Conservation (phyloP, 2,888 invertebrate genomes). For the Agrotis puta region DNA sequence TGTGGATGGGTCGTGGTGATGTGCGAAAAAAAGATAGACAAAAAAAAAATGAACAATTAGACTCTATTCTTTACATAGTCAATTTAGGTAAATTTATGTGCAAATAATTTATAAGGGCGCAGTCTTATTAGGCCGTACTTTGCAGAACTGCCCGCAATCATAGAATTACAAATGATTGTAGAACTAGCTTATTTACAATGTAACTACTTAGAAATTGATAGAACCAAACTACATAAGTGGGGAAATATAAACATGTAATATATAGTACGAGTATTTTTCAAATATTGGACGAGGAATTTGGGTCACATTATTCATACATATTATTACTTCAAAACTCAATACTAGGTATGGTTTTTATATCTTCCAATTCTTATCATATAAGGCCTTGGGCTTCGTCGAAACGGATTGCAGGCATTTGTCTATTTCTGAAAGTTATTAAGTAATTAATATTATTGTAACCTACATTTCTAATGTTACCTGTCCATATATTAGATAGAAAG, state of each 20-base stretch:
- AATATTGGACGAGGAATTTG: not conserved
- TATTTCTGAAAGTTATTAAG: slow-evolving; percentile 35
- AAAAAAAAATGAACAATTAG: not conserved
- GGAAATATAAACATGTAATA: too few species aligned
- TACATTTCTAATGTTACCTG: slow-evolving; percentile 20
- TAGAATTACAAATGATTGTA: slow-evolving; percentile 31
- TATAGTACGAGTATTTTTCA: not conserved
- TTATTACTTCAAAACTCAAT: slow-evolving; percentile 12
- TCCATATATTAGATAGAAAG: slow-evolving; percentile 20
- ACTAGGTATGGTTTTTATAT: slow-evolving; percentile 21
- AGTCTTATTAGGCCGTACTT: slow-evolving; percentile 16
- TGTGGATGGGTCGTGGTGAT: too few species aligned
- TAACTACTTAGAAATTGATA: slow-evolving; percentile 14
- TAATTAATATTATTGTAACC: slow-evolving; percentile 41
- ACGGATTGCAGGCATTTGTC: slow-evolving; percentile 10
- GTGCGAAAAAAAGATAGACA: too few species aligned
- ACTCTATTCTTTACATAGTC: too few species aligned
- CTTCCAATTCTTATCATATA: slow-evolving; percentile 16
- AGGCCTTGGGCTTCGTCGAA: slow-evolving; percentile 22
- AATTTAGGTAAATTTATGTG: not conserved
- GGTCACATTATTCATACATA: slow-evolving; percentile 3
- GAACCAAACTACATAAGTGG: not conserved
- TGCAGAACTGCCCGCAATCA: slow-evolving; percentile 18
- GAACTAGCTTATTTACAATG: slow-evolving; percentile 16
- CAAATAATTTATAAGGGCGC: slow-evolving; percentile 11